phyloP scores from a whole-genome alignment of 2,888 invertebrate genomes.

The Elegia similella region DNA sequence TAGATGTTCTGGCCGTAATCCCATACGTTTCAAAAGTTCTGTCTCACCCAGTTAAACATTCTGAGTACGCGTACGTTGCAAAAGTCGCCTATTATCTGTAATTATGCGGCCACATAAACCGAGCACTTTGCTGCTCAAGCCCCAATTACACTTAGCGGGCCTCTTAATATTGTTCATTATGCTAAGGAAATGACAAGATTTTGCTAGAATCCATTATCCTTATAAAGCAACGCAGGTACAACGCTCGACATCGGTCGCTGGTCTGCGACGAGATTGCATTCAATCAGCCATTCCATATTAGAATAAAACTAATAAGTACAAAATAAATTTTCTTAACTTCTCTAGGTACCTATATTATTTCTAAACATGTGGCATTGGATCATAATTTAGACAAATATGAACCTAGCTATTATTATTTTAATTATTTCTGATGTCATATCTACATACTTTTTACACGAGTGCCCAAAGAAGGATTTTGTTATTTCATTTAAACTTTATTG shows the following conservation, averaged over 20 bases:
- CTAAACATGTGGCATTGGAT: too few species aligned
- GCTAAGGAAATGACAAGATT: conserved; percentile 71
- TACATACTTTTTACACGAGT: too few species aligned
- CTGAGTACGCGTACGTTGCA: conserved; percentile 68
- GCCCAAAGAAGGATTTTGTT: too few species aligned
- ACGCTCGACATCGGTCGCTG: conserved; percentile 24
- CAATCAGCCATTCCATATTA: conserved; percentile 40
- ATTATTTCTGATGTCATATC: too few species aligned
- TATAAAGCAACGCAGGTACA: conserved; percentile 42
- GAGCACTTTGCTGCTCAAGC: conserved; percentile 66
- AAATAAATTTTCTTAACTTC: not conserved
- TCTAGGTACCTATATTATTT: too few species aligned
- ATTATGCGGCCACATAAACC: conserved; percentile 75
- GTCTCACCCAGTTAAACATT: conserved; percentile 64
- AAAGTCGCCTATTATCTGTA: conserved; percentile 73
- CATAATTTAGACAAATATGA: too few species aligned
- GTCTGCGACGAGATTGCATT: conserved; percentile 21
- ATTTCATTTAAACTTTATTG: too few species aligned
- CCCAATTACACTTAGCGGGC: conserved; percentile 70
- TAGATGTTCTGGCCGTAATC: not conserved
- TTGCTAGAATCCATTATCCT: conserved; percentile 65
- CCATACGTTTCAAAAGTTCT: conserved; percentile 61
- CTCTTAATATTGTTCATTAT: conserved; percentile 77
- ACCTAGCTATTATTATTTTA: too few species aligned
- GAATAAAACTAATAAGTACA: conserved; percentile 20